Conservation (phyloP, 2,797 vertebrate species). For the Spatula versicolor region DNA sequence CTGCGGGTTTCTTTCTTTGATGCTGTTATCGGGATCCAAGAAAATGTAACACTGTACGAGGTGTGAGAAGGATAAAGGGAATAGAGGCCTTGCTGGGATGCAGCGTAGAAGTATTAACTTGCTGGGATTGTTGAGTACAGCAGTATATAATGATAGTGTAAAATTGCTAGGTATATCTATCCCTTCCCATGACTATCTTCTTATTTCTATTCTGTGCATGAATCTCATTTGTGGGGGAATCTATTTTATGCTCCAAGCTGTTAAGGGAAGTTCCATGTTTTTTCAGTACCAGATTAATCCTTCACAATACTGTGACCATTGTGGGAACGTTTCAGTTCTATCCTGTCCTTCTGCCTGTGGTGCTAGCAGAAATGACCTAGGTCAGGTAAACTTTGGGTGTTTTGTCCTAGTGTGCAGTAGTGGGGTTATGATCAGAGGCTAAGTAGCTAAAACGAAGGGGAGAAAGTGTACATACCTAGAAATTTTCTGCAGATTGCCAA, state of each 20-base stretch:
- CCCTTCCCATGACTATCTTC: neutral
- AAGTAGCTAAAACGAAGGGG: neutral
- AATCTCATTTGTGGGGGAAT: neutral
- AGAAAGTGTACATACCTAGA: neutral
- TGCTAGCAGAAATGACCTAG: neutral
- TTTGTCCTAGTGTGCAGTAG: accelerated
- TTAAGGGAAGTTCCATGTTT: neutral
- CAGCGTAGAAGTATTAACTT: neutral
- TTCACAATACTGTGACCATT: neutral
- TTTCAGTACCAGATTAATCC: neutral
- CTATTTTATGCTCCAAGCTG: neutral
- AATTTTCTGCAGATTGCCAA: neutral
- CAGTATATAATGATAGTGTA: neutral
- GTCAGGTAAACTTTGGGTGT: neutral
- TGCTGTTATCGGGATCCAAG: neutral
- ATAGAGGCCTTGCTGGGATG: neutral
- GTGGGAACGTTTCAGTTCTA: neutral
- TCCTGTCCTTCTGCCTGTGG: neutral
- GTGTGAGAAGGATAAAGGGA: neutral
- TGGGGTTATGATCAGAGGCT: neutral
- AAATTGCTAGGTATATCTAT: neutral
- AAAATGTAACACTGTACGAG: neutral
- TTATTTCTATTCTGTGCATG: neutral
- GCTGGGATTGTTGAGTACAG: neutral
- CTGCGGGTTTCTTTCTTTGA: neutral